These are phyloP conservation scores for Glyphotaelius pellucidus DNA, from an alignment of 2,888 invertebrate genomes.

Conservation along the genomic window DNA sequence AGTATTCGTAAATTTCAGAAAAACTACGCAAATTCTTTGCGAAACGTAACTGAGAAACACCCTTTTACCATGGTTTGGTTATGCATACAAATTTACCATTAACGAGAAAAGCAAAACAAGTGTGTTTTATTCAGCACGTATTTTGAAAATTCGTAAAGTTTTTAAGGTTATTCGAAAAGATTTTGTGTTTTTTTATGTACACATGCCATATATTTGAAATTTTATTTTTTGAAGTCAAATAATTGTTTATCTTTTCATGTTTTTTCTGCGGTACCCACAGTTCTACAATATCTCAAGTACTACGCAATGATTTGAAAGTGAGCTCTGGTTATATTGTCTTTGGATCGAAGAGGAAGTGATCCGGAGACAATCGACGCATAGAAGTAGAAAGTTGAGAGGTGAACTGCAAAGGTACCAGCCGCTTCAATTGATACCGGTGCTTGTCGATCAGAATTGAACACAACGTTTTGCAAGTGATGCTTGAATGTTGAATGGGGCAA, in stretches of 20 bases:
- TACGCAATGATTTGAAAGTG: constrained; percentile 12
- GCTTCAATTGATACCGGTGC: constrained; percentile 16
- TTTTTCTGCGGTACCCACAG: neutral
- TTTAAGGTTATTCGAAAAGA: no score
- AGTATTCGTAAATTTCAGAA: no score
- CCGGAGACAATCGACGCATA: constrained; percentile 11
- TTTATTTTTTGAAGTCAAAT: neutral
- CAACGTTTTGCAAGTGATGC: neutral
- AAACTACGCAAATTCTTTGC: no score
- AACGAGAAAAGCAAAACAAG: no score
- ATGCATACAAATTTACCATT: no score
- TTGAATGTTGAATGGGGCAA: neutral
- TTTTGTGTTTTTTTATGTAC: no score
- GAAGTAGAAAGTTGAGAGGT: constrained; percentile 24
- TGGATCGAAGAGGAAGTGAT: constrained; percentile 17
- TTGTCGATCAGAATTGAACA: neutral
- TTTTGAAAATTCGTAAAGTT: no score
- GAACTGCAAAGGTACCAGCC: neutral
- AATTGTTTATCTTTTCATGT: neutral
- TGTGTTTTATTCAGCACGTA: no score
- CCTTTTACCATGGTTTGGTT: no score
- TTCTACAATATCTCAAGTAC: neutral
- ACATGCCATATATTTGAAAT: no score
- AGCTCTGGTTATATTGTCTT: constrained; percentile 6
- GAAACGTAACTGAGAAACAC: no score